Conservation (phyloP, 2,888 invertebrate species). For the Adelphocoris suturalis region DNA sequence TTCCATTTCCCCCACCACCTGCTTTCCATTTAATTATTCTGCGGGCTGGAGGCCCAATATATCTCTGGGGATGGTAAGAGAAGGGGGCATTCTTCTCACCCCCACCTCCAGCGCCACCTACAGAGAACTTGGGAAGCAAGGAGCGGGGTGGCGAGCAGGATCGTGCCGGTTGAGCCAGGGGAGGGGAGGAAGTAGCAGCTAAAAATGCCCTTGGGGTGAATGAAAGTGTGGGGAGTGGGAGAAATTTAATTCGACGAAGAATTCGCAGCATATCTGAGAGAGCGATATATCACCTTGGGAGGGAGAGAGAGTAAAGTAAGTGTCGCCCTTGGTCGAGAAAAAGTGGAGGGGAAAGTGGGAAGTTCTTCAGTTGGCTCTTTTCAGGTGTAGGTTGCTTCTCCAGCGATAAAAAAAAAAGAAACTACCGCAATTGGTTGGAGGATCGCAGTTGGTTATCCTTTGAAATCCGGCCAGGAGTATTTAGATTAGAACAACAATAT, state of each 20-base stretch:
- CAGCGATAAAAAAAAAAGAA: no score
- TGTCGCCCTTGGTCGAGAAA: background rate
- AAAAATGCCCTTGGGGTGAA: conserved; percentile 65
- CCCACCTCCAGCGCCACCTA: background rate
- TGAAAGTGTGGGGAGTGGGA: conserved; percentile 4
- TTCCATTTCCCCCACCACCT: conserved; percentile 50
- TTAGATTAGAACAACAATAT: no score
- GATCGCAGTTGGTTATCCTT: no score
- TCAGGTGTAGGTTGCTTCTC: background rate
- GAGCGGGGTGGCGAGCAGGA: background rate
- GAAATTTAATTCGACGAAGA: conserved; percentile 62
- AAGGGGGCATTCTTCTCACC: conserved; percentile 50
- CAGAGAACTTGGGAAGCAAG: background rate
- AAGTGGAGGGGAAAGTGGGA: background rate
- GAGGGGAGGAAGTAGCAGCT: background rate
- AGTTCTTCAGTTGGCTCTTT: background rate
- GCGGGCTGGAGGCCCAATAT: conserved; percentile 65
- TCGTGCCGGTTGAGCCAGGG: background rate
- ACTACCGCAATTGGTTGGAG: no score
- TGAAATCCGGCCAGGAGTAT: no score
- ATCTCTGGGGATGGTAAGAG: conserved; percentile 48
- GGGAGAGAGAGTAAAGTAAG: conserved; percentile 36
- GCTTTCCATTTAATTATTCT: conserved; percentile 71
- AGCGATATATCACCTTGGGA: conserved; percentile 4
- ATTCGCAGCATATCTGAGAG: conserved; percentile 48